phyloP scores from a whole-genome alignment of 2,888 invertebrate species.

The Mesorhabditis belari region DNA sequence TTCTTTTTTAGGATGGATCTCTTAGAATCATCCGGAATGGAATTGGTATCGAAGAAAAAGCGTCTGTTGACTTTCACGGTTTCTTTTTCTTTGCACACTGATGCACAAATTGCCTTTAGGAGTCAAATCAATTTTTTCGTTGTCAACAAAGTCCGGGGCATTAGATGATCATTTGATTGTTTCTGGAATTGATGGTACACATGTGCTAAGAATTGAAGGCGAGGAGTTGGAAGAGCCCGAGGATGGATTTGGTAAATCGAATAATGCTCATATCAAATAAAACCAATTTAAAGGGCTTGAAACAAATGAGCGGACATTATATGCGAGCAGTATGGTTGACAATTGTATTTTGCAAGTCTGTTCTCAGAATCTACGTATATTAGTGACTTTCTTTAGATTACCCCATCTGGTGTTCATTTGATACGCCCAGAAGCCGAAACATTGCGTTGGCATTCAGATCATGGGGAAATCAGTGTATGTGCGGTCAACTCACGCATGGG shows the following conservation, averaged over 20 bases:
- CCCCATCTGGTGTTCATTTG: slow-evolving; percentile 70
- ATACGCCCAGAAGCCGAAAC: slow-evolving; percentile 62
- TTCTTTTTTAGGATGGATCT: slow-evolving; percentile 82
- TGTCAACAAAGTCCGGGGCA: slow-evolving; percentile 12
- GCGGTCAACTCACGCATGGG: slow-evolving; percentile 50
- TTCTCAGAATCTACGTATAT: not conserved
- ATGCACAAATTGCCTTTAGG: not conserved
- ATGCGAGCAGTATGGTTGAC: slow-evolving; percentile 66
- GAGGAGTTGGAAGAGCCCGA: slow-evolving; percentile 85
- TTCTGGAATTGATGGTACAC: slow-evolving; percentile 90
- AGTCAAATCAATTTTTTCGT: slow-evolving; percentile 55
- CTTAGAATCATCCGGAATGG: slow-evolving; percentile 93
- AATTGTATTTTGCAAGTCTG: slow-evolving; percentile 22
- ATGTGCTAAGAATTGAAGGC: slow-evolving; percentile 70
- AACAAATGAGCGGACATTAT: slow-evolving; percentile 85
- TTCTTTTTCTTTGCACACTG: not conserved
- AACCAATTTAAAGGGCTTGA: slow-evolving; percentile 84
- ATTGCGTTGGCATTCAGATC: slow-evolving; percentile 16
- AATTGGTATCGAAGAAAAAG: slow-evolving; percentile 81
- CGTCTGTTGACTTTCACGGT: slow-evolving; percentile 74
- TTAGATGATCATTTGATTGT: slow-evolving; percentile 79
- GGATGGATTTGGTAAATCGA: slow-evolving; percentile 16
- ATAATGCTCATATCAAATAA: not conserved
- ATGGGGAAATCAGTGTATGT: slow-evolving; percentile 31
- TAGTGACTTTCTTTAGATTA: slow-evolving; percentile 60